Evolutionary conservation across 2,888 invertebrate genomes (phyloP), one percentile per base, ranked within the genome.

Genomic region (Sarcophaga carnaria): DNA sequence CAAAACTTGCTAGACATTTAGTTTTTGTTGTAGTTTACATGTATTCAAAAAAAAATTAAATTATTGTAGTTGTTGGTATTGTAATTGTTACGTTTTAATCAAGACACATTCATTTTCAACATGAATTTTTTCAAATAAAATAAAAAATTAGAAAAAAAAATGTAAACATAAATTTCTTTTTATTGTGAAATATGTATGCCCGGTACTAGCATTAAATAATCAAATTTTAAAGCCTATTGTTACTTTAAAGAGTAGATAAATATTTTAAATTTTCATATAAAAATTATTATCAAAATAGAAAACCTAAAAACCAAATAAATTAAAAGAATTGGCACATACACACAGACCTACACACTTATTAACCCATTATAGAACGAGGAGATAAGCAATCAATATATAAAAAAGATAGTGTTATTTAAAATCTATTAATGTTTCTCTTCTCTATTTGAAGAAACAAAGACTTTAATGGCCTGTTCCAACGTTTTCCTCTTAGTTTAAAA

Each of bases 151-250:
- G 12, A 5, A 11, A 4, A 67, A 67, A 67, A 37, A 47, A 4
- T 12, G 20, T 45, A 1, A 45, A 45, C 47, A 20, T 47, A 47
- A 47, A 67, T 20, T 47, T 67, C 45, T 67, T 12, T 27, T 64
- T 27, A n/a, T 64, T 37, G 45, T 47, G 45, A 45, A 67, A 67
- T 22, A 45, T 10, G 14, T 22, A 45, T 10, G 14, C 20, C 20
- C 14, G 14, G 17, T 27, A 64, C 64, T 27, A 14, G 27, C 25
- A 64, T 64, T 64, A 64, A 64, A 64, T 27, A 45, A 67, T 45
- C 45, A 4, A 67, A 67, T 45, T 20, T 64, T 27, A 64, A 25
- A 27, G 63, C 27, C n/a, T 64, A 62, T 62, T 62, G 62, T n/a
- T 62, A 12, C n/a, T 62, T 62, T 62, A 22, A n/a, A 11, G n/a